Percentiles rank a stretch among this genome's conserved stretches.
These are phyloP conservation scores for Chrysomallon squamiferum DNA, from an alignment of 1,140 invertebrate species.

Conservation along the genomic window DNA sequence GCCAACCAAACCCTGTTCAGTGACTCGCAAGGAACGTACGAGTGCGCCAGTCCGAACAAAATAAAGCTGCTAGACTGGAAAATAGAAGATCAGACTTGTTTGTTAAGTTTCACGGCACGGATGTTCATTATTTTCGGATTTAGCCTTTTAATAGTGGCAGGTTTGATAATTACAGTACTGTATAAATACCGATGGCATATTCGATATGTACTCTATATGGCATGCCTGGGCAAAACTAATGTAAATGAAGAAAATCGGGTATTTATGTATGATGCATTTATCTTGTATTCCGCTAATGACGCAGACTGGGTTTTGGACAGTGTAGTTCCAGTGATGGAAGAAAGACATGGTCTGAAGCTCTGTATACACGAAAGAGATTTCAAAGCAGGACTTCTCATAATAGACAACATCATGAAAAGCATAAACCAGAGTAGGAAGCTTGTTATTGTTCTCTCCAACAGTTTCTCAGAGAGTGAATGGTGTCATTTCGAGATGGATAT, in stretches of 20 bases:
- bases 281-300: conserved; percentile 18
- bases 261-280: conserved; percentile 26
- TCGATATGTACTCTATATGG: conserved; percentile 6
- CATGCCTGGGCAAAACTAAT: neutral
- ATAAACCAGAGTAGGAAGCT: conserved; percentile 36
- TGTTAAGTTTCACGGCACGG: neutral
- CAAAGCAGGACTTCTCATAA: conserved; percentile 28
- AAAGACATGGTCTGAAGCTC: conserved; percentile 12
- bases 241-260: neutral
- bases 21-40: neutral
- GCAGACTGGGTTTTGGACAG: conserved; percentile 12
- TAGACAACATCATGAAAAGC: conserved; percentile 37
- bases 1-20: neutral
- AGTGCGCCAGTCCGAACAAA: neutral
- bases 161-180: neutral
- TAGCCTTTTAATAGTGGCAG: neutral
- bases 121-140: neutral
- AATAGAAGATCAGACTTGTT: conserved; percentile 1
- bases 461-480: conserved; percentile 38
- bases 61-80: neutral
- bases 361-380: conserved; percentile 53
- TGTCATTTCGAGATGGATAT: conserved; percentile 62
- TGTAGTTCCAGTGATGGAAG: conserved; percentile 13
- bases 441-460: conserved; percentile 34
- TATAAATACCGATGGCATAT: conserved; percentile 5